Evolutionary conservation across 2,797 vertebrate species (phyloP).

Genomic region (Erpetoichthys calabaricus): DNA sequence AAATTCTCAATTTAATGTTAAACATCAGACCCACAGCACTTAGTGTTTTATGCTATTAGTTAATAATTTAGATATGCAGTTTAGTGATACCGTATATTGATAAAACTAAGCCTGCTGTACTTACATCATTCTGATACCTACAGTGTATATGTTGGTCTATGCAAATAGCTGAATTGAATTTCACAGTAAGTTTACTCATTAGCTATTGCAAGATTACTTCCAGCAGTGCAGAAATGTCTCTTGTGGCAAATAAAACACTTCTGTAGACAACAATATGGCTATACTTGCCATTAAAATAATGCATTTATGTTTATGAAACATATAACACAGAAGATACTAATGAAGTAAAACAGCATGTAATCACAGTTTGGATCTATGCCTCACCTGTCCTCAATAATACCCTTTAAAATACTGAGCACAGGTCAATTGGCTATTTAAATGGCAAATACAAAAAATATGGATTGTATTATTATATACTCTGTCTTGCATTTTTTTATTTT

Average conservation of each 20-base stretch:
- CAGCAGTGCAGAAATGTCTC: constrained; percentile 5
- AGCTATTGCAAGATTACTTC: constrained; percentile 11
- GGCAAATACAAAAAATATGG: constrained; percentile 10
- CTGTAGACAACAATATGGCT: constrained; percentile 7
- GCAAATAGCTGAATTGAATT: constrained; percentile 8
- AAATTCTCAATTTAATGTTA: too few species aligned
- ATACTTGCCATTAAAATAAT: constrained; percentile 9
- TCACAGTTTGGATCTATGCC: constrained; percentile 10
- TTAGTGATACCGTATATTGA: too few species aligned
- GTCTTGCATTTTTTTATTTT: neutral
- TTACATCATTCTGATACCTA: too few species aligned
- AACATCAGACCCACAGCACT: too few species aligned
- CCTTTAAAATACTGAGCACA: constrained; percentile 9
- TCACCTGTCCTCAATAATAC: constrained; percentile 7
- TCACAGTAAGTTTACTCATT: constrained; percentile 10
- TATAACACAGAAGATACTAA: constrained; percentile 15
- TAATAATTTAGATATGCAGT: too few species aligned
- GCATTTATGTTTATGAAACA: constrained; percentile 14
- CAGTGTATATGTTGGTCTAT: neutral
- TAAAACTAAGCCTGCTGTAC: too few species aligned
- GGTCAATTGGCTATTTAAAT: constrained; percentile 7
- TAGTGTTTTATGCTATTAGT: too few species aligned
- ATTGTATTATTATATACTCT: neutral
- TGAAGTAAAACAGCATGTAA: constrained; percentile 11
- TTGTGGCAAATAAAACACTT: neutral